Evolutionary conservation across 2,113 vertebrate species (phyloP).

Genomic region (Dipodomys spectabilis): DNA sequence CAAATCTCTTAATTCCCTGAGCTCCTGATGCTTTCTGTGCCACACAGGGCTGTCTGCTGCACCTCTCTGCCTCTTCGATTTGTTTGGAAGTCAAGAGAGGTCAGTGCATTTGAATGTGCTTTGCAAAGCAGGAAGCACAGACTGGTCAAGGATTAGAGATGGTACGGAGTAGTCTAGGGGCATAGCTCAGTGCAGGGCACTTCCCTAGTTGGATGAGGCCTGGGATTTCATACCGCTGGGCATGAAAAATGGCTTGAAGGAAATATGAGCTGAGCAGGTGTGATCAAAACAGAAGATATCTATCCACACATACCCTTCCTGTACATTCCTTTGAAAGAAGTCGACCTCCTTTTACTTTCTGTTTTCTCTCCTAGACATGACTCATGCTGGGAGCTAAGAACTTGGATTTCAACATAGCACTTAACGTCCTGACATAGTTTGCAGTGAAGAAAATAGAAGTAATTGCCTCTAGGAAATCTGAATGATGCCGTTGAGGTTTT

Average conservation of each 20-base stretch:
- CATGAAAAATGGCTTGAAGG: background rate
- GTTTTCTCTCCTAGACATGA: slow-evolving; percentile 56
- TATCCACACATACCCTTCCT: background rate
- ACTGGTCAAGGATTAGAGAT: background rate
- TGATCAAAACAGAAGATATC: background rate
- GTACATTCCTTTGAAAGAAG: slow-evolving; percentile 51
- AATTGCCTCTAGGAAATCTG: slow-evolving; percentile 41
- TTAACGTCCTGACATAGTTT: slow-evolving; percentile 61
- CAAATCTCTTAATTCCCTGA: background rate
- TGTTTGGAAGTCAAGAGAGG: background rate
- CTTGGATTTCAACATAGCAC: slow-evolving; percentile 18
- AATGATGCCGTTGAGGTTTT: background rate
- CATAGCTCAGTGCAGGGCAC: background rate
- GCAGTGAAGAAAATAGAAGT: slow-evolving; percentile 40
- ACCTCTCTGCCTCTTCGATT: background rate
- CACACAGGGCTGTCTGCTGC: background rate
- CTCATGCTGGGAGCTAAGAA: slow-evolving; percentile 37
- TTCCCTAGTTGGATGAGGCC: background rate
- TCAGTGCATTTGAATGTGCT: background rate
- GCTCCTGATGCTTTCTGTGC: background rate
- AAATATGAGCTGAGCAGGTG: background rate
- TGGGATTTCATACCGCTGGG: background rate
- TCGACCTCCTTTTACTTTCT: slow-evolving; percentile 64
- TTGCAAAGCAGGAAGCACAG: background rate
- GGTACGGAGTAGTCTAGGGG: background rate